Evolutionary conservation across 2,888 invertebrate genomes (phyloP).

Genomic region (Xylophagus ater): DNA sequence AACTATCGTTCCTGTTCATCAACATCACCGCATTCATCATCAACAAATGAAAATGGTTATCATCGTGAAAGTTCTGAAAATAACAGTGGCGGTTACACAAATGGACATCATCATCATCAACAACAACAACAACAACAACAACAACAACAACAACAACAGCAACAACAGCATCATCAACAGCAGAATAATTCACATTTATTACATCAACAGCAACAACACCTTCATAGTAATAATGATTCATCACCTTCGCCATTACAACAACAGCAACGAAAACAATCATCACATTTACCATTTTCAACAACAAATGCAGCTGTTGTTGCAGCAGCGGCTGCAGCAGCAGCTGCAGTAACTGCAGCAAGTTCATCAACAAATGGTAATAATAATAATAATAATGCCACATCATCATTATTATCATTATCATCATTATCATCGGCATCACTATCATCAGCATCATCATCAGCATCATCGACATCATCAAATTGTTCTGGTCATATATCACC

Average conservation of each 20-base stretch:
- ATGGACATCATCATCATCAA: conserved; percentile 13
- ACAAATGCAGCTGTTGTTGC: conserved; percentile 21
- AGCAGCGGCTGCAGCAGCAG: conserved; percentile 20
- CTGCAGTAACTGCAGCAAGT: conserved; percentile 1
- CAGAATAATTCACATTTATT: too few species aligned
- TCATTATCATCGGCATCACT: too few species aligned
- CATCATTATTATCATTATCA: too few species aligned
- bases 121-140: conserved; percentile 13
- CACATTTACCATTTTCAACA: conserved; percentile 3
- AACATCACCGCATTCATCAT: conserved; percentile 19
- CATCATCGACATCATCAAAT: conserved; percentile 24
- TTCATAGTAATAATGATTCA: not conserved
- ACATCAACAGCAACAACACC: not conserved
- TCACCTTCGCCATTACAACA: conserved; percentile 8
- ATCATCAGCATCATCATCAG: conserved; percentile 25
- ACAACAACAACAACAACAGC: conserved; percentile 12
- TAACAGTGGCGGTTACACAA: conserved; percentile 13
- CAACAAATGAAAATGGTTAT: conserved; percentile 16
- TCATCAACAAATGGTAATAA: not conserved
- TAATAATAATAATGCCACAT: too few species aligned
- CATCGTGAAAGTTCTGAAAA: conserved; percentile 11
- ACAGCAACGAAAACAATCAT: not conserved
- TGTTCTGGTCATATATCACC: too few species aligned
- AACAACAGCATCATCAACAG: conserved; percentile 8
- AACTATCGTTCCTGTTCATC: conserved; percentile 21